These are phyloP conservation scores for Pyralis farinalis DNA, from an alignment of 2,888 invertebrate species.

Conservation along the genomic window DNA sequence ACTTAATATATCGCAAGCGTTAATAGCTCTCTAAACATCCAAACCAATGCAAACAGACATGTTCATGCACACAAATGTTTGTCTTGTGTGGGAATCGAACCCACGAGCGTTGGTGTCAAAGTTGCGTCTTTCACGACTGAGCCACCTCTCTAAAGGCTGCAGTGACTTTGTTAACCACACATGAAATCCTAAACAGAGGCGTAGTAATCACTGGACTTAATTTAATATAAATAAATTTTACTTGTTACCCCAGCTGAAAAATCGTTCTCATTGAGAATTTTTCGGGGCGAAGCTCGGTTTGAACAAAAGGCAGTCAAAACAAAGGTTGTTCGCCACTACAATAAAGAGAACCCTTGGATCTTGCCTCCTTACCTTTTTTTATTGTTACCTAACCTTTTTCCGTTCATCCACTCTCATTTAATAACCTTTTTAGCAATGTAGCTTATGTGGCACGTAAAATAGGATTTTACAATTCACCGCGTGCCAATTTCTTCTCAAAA, in stretches of 20 bases:
- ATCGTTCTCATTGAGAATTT: constrained; percentile 52
- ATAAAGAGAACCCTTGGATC: constrained; percentile 47
- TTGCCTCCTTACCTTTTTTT: constrained; percentile 54
- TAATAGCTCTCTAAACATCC: too few species aligned
- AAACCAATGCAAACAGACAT: too few species aligned
- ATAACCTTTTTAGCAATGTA: constrained; percentile 48
- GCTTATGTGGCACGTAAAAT: constrained; percentile 34
- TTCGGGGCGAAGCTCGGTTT: constrained; percentile 30
- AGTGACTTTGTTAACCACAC: too few species aligned
- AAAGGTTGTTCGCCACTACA: constrained; percentile 43
- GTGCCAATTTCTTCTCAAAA: constrained; percentile 12
- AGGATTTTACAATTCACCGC: constrained; percentile 30
- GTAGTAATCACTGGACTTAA: background rate
- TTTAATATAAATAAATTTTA: constrained; percentile 36
- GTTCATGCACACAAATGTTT: too few species aligned
- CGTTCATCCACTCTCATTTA: constrained; percentile 60
- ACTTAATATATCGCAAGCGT: too few species aligned
- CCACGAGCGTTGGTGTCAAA: too few species aligned
- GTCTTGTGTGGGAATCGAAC: too few species aligned
- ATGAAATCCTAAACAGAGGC: too few species aligned
- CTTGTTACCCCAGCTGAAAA: constrained; percentile 53
- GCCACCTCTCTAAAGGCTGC: too few species aligned
- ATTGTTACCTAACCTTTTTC: constrained; percentile 65
- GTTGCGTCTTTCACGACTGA: too few species aligned
- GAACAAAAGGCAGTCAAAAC: constrained; percentile 51